These are phyloP conservation scores for Heliconius cydno DNA, from an alignment of 2,888 invertebrate species.

Conservation along the genomic window DNA sequence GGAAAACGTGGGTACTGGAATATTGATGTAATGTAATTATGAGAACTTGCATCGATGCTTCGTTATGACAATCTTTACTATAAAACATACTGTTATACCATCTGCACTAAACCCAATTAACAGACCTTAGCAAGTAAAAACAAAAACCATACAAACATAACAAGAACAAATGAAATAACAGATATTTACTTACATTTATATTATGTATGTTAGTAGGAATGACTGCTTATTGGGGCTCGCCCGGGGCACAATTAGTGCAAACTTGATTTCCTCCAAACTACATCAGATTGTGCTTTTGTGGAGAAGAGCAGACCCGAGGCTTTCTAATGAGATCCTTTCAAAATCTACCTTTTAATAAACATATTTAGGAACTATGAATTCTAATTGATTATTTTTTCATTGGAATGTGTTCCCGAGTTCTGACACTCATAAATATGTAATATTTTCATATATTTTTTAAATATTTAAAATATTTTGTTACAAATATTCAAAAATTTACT, in stretches of 20 bases:
- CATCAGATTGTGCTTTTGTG: slow-evolving; percentile 32
- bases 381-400: no score
- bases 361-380: no score
- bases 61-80: no score
- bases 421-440: no score
- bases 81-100: neutral
- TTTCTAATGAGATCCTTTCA: neutral
- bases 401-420: no score
- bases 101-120: neutral
- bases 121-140: neutral
- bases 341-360: neutral
- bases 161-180: slow-evolving; percentile 31
- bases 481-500: no score
- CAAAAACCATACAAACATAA: slow-evolving; percentile 1
- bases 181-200: slow-evolving; percentile 36
- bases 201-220: slow-evolving; percentile 31
- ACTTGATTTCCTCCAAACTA: slow-evolving; percentile 43
- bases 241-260: slow-evolving; percentile 41
- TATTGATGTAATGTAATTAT: slow-evolving; percentile 5
- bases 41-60: neutral
- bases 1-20: neutral
- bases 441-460: no score
- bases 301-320: slow-evolving; percentile 13
- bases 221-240: slow-evolving; percentile 40
- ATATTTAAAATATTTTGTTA: no score